Conservation (phyloP, 2,797 vertebrate genomes). For the Mus minutoides region DNA sequence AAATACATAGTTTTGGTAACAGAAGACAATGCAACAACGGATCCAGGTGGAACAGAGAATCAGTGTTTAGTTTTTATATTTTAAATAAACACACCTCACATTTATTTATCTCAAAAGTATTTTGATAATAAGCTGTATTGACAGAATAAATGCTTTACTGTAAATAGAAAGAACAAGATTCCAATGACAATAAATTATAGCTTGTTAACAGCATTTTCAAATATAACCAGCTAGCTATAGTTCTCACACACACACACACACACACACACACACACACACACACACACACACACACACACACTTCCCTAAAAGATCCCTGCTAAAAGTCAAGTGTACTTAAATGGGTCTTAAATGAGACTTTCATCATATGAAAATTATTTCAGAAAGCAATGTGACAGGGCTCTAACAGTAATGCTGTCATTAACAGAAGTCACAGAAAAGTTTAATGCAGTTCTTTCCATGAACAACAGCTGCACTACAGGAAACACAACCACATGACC, state of each 20-base stretch:
- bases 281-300: too few relatives aligned
- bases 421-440: conserved; percentile 87
- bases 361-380: conserved; percentile 83
- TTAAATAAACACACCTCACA: conserved; percentile 72
- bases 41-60: conserved; percentile 60
- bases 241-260: conserved; percentile 70
- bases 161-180: conserved; percentile 85
- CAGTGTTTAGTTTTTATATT: conserved; percentile 77
- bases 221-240: conserved; percentile 71
- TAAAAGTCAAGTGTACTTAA: conserved; percentile 82
- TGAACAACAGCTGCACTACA: conserved; percentile 73
- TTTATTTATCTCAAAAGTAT: conserved; percentile 75
- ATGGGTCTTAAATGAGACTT: conserved; percentile 79
- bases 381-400: conserved; percentile 83
- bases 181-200: conserved; percentile 79
- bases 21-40: conserved; percentile 60
- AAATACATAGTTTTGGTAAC: conserved; percentile 67
- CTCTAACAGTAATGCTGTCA: conserved; percentile 84
- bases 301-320: conserved; percentile 81
- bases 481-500: conserved; percentile 82
- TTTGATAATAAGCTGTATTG: conserved; percentile 83
- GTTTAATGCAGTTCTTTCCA: conserved; percentile 76
- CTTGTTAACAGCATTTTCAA: conserved; percentile 76
- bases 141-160: conserved; percentile 69
- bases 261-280: too few relatives aligned